Percentiles rank a stretch among this genome's conserved stretches.
These are phyloP conservation scores for Rhinolophus sinicus DNA, from an alignment of 2,113 vertebrate species.

Conservation along the genomic window DNA sequence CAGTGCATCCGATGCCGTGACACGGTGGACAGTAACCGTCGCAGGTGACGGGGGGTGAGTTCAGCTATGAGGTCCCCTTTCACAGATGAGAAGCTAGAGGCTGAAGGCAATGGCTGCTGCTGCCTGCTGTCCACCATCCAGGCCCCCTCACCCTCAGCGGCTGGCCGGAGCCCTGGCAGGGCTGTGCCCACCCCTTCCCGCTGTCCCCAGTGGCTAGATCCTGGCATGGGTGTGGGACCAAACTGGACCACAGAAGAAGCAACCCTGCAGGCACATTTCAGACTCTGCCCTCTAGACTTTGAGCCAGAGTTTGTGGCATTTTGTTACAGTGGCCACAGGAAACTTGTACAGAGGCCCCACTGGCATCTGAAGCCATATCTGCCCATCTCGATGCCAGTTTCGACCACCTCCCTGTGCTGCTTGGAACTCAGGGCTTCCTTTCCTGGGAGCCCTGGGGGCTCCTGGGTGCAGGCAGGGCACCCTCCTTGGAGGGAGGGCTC, in stretches of 20 bases:
- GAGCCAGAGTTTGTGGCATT: background rate
- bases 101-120: background rate
- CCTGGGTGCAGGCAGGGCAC: no score
- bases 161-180: background rate
- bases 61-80: background rate
- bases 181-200: no score
- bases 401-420: background rate
- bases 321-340: background rate
- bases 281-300: background rate
- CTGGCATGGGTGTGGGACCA: rapidly evolving
- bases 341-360: rapidly evolving
- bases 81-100: background rate
- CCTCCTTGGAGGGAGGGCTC: background rate
- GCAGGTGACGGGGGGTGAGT: no score
- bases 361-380: no score
- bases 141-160: no score
- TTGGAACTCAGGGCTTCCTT: background rate
- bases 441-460: background rate
- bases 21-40: no score
- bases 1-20: no score
- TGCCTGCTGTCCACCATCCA: background rate
- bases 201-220: background rate
- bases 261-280: background rate
- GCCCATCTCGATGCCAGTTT: background rate
- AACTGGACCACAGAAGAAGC: background rate